phyloP scores from a whole-genome alignment of 2,113 vertebrate genomes.

The Colius striatus region DNA sequence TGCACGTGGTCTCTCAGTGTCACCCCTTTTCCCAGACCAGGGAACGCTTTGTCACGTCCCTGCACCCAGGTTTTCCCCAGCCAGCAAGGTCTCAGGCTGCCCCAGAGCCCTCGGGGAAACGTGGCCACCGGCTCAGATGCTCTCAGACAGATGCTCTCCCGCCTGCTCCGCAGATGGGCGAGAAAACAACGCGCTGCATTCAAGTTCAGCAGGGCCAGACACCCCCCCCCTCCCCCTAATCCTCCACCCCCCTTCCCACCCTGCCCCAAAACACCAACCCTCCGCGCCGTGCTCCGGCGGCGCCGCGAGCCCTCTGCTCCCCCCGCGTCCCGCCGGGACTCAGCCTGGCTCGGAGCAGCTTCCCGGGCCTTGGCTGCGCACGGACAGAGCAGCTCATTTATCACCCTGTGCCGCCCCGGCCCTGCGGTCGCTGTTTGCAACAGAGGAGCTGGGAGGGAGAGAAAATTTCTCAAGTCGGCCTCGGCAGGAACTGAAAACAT shows the following conservation, averaged over 20 bases:
- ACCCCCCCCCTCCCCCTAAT: background rate
- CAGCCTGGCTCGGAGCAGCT: background rate
- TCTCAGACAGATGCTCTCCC: constrained; percentile 45
- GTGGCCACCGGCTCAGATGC: background rate
- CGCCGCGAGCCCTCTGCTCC: fast-evolving
- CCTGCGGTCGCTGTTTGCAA: constrained; percentile 65
- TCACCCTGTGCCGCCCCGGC: constrained; percentile 39
- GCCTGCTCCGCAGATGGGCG: constrained; percentile 52
- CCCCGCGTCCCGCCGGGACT: fast-evolving
- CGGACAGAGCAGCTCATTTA: constrained; percentile 64
- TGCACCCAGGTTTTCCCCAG: background rate
- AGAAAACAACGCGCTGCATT: constrained; percentile 11
- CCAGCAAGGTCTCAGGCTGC: background rate
- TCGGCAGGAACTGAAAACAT: constrained; percentile 59
- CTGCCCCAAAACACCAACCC: background rate
- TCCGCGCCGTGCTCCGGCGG: background rate
- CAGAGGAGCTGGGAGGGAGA: constrained; percentile 58
- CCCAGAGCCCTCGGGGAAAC: background rate
- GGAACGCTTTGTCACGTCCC: background rate
- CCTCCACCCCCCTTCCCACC: background rate
- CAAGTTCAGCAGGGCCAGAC: background rate
- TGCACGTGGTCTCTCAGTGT: background rate
- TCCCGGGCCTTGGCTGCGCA: background rate
- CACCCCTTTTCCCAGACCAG: background rate
- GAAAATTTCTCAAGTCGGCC: constrained; percentile 64